Evolutionary conservation across 2,113 vertebrate species (phyloP).

Genomic region (Platycercus adscitus): DNA sequence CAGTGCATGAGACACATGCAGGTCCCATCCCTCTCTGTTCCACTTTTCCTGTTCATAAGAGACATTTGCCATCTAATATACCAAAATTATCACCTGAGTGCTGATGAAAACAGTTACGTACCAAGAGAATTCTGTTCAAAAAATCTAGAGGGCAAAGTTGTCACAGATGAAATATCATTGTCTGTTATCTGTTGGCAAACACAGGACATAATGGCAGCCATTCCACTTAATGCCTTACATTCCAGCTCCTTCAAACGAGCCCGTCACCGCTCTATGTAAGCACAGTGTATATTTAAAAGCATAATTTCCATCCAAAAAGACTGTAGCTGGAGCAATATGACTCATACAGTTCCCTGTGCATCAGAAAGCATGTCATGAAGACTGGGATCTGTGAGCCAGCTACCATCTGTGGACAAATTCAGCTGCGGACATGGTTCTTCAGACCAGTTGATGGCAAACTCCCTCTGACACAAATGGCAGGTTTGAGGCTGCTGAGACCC

Average conservation of each 20-base stretch:
- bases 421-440: background rate
- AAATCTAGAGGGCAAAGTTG: conserved; percentile 41
- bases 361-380: conserved; percentile 3
- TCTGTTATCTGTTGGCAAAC: conserved; percentile 54
- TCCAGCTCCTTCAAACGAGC: conserved; percentile 35
- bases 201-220: conserved; percentile 10
- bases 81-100: background rate
- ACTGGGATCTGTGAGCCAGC: background rate
- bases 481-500: background rate
- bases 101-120: background rate
- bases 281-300: conserved; percentile 54
- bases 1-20: rapidly evolving
- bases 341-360: conserved; percentile 20
- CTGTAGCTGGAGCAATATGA: conserved; percentile 28
- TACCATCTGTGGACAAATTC: background rate
- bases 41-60: rapidly evolving
- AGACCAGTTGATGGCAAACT: background rate
- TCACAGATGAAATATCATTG: conserved; percentile 28
- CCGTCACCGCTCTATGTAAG: background rate
- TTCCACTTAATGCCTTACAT: conserved; percentile 29
- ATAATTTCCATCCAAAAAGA: conserved; percentile 49
- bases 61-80: background rate
- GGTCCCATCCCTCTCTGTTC: background rate
- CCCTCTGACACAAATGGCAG: background rate
- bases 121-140: background rate